Evolutionary conservation across 2,797 vertebrate species (phyloP).

Genomic region (Prionace glauca): DNA sequence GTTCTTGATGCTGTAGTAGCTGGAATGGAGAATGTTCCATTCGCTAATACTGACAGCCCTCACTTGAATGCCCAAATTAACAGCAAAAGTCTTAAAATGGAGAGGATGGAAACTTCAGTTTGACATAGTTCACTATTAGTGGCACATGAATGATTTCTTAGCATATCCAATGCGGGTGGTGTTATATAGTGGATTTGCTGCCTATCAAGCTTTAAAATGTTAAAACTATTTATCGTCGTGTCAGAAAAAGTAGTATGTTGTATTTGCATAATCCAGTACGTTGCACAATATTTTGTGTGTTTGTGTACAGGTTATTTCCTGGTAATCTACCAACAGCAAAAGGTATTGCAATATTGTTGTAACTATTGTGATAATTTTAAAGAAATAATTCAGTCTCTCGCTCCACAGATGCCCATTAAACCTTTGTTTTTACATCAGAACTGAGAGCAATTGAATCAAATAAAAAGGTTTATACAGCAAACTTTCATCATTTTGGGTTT

Average conservation of each 20-base stretch:
- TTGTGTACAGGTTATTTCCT: background rate
- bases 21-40: background rate
- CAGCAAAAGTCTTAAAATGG: slow-evolving; percentile 4
- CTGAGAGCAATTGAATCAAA: background rate
- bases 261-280: background rate
- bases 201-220: background rate
- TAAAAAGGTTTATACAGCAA: background rate
- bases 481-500: background rate
- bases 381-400: background rate
- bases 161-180: background rate
- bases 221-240: background rate
- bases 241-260: background rate
- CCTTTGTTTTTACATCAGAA: too few relatives aligned
- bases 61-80: background rate
- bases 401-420: too few relatives aligned
- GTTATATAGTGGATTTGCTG: background rate
- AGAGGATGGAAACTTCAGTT: background rate
- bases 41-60: background rate
- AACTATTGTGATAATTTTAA: background rate
- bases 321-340: background rate
- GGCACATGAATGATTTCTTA: background rate
- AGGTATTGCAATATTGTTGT: background rate
- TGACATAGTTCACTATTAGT: background rate
- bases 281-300: background rate
- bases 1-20: background rate